Base-by-base conservation (phyloP, 2,888 invertebrate genomes). In the Gisinianus flammeolus region DNA sequence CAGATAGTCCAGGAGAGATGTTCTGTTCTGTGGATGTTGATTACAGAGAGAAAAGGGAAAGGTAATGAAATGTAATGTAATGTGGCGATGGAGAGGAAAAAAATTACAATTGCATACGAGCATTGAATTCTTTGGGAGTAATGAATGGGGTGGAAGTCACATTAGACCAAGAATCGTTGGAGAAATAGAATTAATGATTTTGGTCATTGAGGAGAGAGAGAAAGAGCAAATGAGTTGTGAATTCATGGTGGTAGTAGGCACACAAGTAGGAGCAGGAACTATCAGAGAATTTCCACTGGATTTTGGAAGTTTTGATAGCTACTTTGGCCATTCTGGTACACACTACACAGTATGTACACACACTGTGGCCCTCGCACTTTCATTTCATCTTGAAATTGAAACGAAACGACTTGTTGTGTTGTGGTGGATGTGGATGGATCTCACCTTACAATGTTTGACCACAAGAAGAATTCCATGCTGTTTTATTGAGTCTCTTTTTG, bases 401-500 rank as follows among this genome's bases (percentile, higher is more conserved):
- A n/a, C n/a, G n/a, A n/a, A n/a, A n/a, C n/a, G n/a, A n/a, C n/a
- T n/a, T n/a, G n/a, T n/a, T n/a, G n/a, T n/a, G n/a, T n/a, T n/a
- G n/a, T n/a, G n/a, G n/a, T n/a, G n/a, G n/a, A n/a, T n/a, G n/a
- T n/a, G n/a, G n/a, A n/a, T n/a, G n/a, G n/a, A n/a, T n/a, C n/a
- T n/a, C n/a, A n/a, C n/a, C n/a, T n/a, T n/a, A n/a, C n/a, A 28
- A 8, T 6, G 24, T 62, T 22, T 62, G 24, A 35, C 30, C 31
- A 67, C 22, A 19, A 26, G 31, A 67, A 67, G 33, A 33, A 35
- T 35, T 72, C 16, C 56, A 28, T 56, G 71, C 72, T 72, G 58
- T 22, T 58, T 58, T 31, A 72, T 72, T 72, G 62, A 62, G 62
- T 8, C 72, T 72, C 33, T 62, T 28, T 71, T 72, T 62, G 72